Percentiles rank a stretch among this genome's conserved stretches.
phyloP scores from a whole-genome alignment of 2,113 vertebrate species.

The Turdus rufiventris region DNA sequence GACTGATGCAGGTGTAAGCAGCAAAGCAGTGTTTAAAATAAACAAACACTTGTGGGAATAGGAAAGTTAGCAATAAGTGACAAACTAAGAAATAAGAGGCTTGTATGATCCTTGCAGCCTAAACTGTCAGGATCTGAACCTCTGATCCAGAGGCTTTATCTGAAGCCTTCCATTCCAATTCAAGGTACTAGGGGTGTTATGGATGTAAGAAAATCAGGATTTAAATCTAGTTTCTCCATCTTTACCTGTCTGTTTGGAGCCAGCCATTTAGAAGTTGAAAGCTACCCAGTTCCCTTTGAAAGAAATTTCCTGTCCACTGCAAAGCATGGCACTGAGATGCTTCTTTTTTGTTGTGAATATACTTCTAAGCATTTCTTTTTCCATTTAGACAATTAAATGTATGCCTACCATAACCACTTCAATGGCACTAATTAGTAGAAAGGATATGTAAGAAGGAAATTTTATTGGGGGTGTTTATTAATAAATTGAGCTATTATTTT shows the following conservation, averaged over 20 bases:
- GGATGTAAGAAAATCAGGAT: not conserved
- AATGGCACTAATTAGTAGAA: not conserved
- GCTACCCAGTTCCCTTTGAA: not conserved
- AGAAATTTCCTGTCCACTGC: not conserved
- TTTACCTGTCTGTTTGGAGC: not conserved
- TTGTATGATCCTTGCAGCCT: not conserved
- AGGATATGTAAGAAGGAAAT: not conserved
- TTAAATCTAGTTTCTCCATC: not conserved
- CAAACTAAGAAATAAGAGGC: not conserved
- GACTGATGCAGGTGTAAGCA: not conserved
- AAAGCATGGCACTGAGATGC: accelerated
- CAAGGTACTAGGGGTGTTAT: not conserved
- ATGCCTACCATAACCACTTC: not conserved
- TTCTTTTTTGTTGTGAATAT: not conserved
- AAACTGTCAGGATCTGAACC: not conserved
- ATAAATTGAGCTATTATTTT: not conserved
- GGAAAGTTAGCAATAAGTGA: not conserved
- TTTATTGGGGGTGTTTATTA: not conserved
- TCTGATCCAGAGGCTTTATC: not conserved
- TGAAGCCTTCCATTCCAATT: not conserved
- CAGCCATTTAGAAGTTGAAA: not conserved
- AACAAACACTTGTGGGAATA: not conserved
- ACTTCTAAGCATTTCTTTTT: not conserved
- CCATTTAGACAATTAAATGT: not conserved
- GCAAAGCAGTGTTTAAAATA: not conserved